Percentiles rank a stretch among this genome's conserved stretches.
Conservation (phyloP, 2,797 vertebrate genomes). For the Setipinna tenuifilis region DNA sequence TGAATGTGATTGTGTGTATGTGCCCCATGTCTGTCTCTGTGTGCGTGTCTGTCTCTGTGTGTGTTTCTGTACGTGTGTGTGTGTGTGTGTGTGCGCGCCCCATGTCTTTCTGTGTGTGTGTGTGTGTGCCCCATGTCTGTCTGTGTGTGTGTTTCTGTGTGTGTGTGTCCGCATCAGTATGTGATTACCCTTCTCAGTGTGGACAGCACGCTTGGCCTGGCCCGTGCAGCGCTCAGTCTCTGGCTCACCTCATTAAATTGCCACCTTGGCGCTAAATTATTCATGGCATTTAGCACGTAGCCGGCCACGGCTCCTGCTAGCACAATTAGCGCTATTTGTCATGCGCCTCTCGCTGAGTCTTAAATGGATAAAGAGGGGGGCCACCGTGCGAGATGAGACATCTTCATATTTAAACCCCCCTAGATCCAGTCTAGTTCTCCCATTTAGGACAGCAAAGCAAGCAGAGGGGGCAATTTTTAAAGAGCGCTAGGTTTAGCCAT, state of each 20-base stretch:
- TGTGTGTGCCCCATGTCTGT: neutral
- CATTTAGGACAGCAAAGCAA: neutral
- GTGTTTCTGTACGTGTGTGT: neutral
- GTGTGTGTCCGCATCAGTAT: neutral
- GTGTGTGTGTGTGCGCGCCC: neutral
- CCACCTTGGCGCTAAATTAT: slow-evolving; percentile 90
- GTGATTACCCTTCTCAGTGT: slow-evolving; percentile 33
- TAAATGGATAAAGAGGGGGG: slow-evolving; percentile 14
- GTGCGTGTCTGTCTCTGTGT: neutral
- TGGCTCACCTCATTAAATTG: slow-evolving; percentile 84
- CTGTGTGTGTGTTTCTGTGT: neutral
- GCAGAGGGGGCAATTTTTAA: neutral
- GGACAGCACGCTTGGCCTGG: slow-evolving; percentile 64
- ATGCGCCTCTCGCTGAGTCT: slow-evolving; percentile 19
- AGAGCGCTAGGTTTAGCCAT: neutral
- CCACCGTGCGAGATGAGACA: neutral
- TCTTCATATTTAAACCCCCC: slow-evolving; percentile 14
- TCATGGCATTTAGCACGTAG: slow-evolving; percentile 88
- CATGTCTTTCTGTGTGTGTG: no score
- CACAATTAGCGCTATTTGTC: slow-evolving; percentile 61
- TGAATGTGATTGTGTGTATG: slow-evolving; percentile 60
- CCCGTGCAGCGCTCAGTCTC: slow-evolving; percentile 62
- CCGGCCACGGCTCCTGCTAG: slow-evolving; percentile 79
- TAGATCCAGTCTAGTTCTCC: neutral
- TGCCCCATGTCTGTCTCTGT: neutral